phyloP scores from a whole-genome alignment of 2,888 invertebrate genomes.

The Parascotia fuliginaria region DNA sequence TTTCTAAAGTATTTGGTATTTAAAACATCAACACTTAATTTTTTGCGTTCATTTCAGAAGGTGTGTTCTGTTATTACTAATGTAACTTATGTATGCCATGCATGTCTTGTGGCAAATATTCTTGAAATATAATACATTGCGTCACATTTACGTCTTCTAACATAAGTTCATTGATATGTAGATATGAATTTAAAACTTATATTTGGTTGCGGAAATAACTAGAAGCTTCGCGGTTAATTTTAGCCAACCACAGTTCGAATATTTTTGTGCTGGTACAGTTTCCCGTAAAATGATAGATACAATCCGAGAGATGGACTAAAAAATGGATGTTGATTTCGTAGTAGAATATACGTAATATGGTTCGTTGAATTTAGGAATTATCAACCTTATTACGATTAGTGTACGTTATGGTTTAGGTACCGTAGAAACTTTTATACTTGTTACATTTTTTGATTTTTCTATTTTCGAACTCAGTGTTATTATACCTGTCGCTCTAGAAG shows the following conservation, averaged over 20 bases:
- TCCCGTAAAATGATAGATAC: neutral
- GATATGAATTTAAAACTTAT: neutral
- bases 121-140: slow-evolving; percentile 1
- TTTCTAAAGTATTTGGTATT: neutral
- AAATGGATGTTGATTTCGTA: too few relatives aligned
- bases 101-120: neutral
- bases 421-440: too few relatives aligned
- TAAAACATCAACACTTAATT: neutral
- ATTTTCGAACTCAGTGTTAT: too few relatives aligned
- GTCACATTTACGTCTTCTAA: neutral
- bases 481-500: too few relatives aligned
- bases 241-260: neutral
- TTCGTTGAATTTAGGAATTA: neutral
- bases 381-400: too few relatives aligned
- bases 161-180: slow-evolving; percentile 1
- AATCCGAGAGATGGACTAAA: neutral
- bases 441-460: too few relatives aligned
- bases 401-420: too few relatives aligned
- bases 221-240: neutral
- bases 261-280: neutral
- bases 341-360: too few relatives aligned
- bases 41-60: neutral
- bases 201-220: neutral
- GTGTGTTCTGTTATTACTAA: neutral
- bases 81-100: neutral